Base-by-base conservation (phyloP, 2,113 vertebrate genomes). In the Rhombomys opimus region DNA sequence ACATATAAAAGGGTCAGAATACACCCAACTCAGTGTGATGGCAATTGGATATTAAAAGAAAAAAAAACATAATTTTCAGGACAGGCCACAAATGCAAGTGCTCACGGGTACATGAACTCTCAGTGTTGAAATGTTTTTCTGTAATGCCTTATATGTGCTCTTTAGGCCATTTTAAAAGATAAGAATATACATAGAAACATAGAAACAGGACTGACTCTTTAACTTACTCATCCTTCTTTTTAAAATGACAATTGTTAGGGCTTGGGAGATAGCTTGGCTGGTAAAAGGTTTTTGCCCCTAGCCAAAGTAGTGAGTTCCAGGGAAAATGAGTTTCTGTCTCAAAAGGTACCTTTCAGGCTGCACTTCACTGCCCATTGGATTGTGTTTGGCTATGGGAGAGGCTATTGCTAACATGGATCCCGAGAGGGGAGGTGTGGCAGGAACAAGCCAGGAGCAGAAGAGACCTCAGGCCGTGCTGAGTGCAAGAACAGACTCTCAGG, bases 21-120 rank as follows among this genome's bases (percentile, higher is more conserved):
- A 11, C 32, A 4, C 7, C 0, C 18, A 38, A 7, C 30, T 76
- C 54, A 22, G 35, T 23, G 63, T 15, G 27, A 17, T 15, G 35
- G n/a, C 82, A 68, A 68, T 57, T 63, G 65, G 57, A 7, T 86
- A 88, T 93, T 38, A 35, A 57, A 92, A 93, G 38, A 13, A 65
- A 93, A 68, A 8, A 94, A 76, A 78, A 27, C 18, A 5, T 78
- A 46, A 46, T 77, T 94, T 90, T 14, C 52, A 96, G 77, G 78
- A 77, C 87, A 61, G 25, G 77, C 12, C 50, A 61, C 18, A 80
- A 65, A 61, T 85, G 12, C 59, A 76, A 38, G 12, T 63, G 7
- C 25, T 78, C 14, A 46, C 7, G 2, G 78, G 46, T 11, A 20
- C 35, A 0, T 38, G 38, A 84, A 12, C 75, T 68, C 65, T 75